Evolutionary conservation across 2,888 invertebrate genomes (phyloP).

Genomic region (Zygaena filipendulae): DNA sequence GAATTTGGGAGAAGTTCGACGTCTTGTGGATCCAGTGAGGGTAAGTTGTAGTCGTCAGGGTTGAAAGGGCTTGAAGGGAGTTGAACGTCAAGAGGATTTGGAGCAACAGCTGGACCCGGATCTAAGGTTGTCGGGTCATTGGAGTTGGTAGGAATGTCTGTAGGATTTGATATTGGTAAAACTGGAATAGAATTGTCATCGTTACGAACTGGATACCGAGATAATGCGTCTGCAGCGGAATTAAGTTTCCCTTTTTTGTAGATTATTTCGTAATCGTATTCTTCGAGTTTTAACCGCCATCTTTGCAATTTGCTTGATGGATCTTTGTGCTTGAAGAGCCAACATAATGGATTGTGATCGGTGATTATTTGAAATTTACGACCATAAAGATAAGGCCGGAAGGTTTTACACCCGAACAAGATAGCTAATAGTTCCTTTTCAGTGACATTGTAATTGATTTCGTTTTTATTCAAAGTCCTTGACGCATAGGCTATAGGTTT

Average conservation of each 20-base stretch:
- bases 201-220: slow-evolving; percentile 5
- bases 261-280: slow-evolving; percentile 13
- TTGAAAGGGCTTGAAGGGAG: not conserved
- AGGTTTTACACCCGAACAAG: slow-evolving; percentile 12
- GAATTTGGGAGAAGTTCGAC: slow-evolving; percentile 1
- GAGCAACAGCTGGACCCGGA: too few species aligned
- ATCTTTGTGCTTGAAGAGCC: slow-evolving; percentile 16
- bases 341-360: slow-evolving; percentile 16
- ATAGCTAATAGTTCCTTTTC: slow-evolving; percentile 5
- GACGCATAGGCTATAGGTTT: slow-evolving; percentile 4
- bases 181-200: too few species aligned
- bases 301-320: slow-evolving; percentile 13
- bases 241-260: slow-evolving; percentile 12
- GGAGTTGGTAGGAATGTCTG: too few species aligned
- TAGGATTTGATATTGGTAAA: too few species aligned
- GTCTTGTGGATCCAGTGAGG: slow-evolving; percentile 1
- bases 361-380: slow-evolving; percentile 13
- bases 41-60: slow-evolving; percentile 1
- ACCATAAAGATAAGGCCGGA: slow-evolving; percentile 24
- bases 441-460: slow-evolving; percentile 8
- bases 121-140: too few species aligned
- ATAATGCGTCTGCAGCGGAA: slow-evolving; percentile 8
- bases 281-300: slow-evolving; percentile 15
- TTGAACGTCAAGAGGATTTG: not conserved
- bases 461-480: slow-evolving; percentile 10